phyloP scores from a whole-genome alignment of 1,140 invertebrate species.

The Parapsyche elsis region DNA sequence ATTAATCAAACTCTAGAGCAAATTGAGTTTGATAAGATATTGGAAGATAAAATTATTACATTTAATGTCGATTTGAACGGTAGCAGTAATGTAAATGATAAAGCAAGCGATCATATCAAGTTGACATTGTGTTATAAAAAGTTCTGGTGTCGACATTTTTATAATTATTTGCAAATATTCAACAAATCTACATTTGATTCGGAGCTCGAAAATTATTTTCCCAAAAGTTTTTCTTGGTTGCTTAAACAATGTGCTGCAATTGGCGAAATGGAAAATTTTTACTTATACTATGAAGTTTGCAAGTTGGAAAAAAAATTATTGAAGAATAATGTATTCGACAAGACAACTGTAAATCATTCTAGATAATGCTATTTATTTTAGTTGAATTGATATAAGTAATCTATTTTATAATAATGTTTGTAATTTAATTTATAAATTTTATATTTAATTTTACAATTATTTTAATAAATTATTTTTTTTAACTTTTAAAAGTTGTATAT shows the following conservation, averaged over 20 bases:
- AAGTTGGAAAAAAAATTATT: constrained; percentile 57
- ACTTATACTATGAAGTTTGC: constrained; percentile 66
- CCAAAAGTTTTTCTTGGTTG: constrained; percentile 67
- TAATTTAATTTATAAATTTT: no score
- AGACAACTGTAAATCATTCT: no score
- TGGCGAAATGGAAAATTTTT: constrained; percentile 61
- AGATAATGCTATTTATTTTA: no score
- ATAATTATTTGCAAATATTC: constrained; percentile 51
- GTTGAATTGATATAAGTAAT: no score
- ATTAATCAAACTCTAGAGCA: background rate
- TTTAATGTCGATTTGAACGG: constrained; percentile 20
- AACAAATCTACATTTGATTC: constrained; percentile 55
- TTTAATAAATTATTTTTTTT: no score
- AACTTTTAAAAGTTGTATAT: no score
- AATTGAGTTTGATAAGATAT: background rate
- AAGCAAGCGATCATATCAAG: background rate
- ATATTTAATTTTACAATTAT: no score
- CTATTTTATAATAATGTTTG: no score
- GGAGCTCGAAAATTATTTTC: constrained; percentile 62
- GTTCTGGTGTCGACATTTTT: constrained; percentile 58
- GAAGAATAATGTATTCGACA: background rate
- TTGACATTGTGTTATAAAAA: constrained; percentile 59
- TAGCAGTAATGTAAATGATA: constrained; percentile 22
- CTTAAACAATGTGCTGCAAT: constrained; percentile 65
- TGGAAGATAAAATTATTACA: background rate